Evolutionary conservation across 2,888 invertebrate genomes (phyloP), one percentile per base, ranked within the genome.

Genomic region (Tetranychus truncatus): DNA sequence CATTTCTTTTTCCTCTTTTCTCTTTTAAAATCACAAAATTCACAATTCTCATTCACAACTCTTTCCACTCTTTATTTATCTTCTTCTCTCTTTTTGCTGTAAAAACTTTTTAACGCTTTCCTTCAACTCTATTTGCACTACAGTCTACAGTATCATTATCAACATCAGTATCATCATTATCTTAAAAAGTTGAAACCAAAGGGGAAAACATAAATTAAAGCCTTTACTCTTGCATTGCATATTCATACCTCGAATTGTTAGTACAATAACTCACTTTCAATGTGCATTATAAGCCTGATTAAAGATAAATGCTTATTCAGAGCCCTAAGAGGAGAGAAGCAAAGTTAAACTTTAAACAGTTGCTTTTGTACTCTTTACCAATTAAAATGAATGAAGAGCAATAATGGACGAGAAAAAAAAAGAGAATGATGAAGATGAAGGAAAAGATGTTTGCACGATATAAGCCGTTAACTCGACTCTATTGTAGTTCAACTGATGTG

Each of bases 351-450:
- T 20, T 66, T 20, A 66, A 66, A 5, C 34, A 34, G 34, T 34
- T 34, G 34, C 34, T 34, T 34, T 34, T 34, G 34, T 34, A 34
- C 34, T 34, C 34, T 34, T 34, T 34, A 34, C 34, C 34, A 34
- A 34, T 34, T 20, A 66, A 66, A 66, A 66, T 18, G 9, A 66
- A 20, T 20, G 66, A 55, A 55, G 55, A 55, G 15, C 2, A 55
- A 15, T 15, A 55, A 55, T 9, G 15, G 55, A 55, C 15, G 55
- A 55, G 15, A 5, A 55, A 7, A 55, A 55, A 6, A 24, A 20
- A 69, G n/a, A 20, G 66, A 66, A 66, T 66, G 20, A 20, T 66
- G 66, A 66, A 66, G 69, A 69, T 11, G 69, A 69, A 69, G 67
- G n/a, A 67, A 21, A 67, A n/a, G 69, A 69, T 24, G 69, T 20